A percentile compares a stretch with the other conserved stretches of the same genome.
Conservation (phyloP, 2,888 invertebrate species). For the Phanerotoma sp. region DNA sequence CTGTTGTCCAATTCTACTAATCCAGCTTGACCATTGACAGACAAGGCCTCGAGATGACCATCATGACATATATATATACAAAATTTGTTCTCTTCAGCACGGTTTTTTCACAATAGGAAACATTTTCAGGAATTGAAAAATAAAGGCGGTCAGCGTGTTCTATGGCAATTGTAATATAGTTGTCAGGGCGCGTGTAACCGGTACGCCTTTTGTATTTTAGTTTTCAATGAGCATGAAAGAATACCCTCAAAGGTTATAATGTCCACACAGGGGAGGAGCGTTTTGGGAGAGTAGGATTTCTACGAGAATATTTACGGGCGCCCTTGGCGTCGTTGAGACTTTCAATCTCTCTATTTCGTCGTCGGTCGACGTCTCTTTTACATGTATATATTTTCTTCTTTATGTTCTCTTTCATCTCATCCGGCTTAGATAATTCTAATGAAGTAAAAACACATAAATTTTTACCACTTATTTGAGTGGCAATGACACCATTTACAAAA, state of each 20-base stretch:
- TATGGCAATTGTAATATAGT: conserved; percentile 45
- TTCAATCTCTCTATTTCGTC: conserved; percentile 3
- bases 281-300: conserved; percentile 23
- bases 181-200: conserved; percentile 48
- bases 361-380: conserved; percentile 10
- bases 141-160: conserved; percentile 37
- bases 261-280: conserved; percentile 13
- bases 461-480: neutral
- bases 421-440: too few species aligned
- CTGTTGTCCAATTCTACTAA: neutral
- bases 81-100: conserved; percentile 6
- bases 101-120: conserved; percentile 35
- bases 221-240: conserved; percentile 25
- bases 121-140: conserved; percentile 36
- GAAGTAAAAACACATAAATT: too few species aligned
- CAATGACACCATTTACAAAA: neutral
- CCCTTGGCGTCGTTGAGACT: conserved; percentile 25
- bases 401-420: conserved; percentile 6
- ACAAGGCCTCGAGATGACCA: neutral
- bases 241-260: conserved; percentile 10
- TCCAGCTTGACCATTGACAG: neutral
- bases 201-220: conserved; percentile 33
- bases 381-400: neutral
- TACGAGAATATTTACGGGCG: conserved; percentile 44
- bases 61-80: neutral